These are phyloP conservation scores for Volucella bombylans DNA, from an alignment of 2,888 invertebrate species.

Conservation along the genomic window DNA sequence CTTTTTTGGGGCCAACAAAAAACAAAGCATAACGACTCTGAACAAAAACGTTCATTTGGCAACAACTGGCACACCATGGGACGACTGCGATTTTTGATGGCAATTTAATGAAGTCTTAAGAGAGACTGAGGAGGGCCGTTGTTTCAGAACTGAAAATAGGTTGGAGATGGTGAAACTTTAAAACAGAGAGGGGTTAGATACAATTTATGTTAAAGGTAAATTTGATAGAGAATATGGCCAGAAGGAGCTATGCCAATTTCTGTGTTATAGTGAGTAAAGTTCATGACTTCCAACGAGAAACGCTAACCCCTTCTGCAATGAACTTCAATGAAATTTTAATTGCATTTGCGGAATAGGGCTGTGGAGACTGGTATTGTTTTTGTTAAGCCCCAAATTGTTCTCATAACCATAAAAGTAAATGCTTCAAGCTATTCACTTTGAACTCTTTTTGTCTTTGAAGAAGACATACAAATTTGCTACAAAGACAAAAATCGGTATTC, in stretches of 20 bases:
- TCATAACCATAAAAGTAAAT: no score
- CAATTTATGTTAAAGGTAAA: slow-evolving; percentile 27
- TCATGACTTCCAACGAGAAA: slow-evolving; percentile 4
- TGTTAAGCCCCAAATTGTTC: no score
- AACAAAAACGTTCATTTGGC: slow-evolving; percentile 49
- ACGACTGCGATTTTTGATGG: slow-evolving; percentile 50
- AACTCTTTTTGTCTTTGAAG: no score
- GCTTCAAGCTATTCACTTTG: no score
- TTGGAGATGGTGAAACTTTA: neutral
- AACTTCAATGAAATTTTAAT: slow-evolving; percentile 37
- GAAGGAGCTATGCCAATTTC: slow-evolving; percentile 14
- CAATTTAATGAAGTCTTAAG: slow-evolving; percentile 67
- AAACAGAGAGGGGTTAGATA: neutral
- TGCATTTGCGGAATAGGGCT: neutral
- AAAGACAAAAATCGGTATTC: no score
- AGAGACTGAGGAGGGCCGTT: slow-evolving; percentile 24
- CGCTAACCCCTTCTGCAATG: neutral
- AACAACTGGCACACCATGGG: slow-evolving; percentile 30
- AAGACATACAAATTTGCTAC: no score
- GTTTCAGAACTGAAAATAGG: neutral
- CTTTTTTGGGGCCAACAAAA: neutral
- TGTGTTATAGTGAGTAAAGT: slow-evolving; percentile 39
- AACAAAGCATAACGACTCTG: neutral
- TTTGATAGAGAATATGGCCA: slow-evolving; percentile 45
- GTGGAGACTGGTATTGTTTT: no score